Percentiles rank a stretch among this genome's conserved stretches.
phyloP scores from a whole-genome alignment of 2,797 vertebrate species.

The Sebastes jordani region DNA sequence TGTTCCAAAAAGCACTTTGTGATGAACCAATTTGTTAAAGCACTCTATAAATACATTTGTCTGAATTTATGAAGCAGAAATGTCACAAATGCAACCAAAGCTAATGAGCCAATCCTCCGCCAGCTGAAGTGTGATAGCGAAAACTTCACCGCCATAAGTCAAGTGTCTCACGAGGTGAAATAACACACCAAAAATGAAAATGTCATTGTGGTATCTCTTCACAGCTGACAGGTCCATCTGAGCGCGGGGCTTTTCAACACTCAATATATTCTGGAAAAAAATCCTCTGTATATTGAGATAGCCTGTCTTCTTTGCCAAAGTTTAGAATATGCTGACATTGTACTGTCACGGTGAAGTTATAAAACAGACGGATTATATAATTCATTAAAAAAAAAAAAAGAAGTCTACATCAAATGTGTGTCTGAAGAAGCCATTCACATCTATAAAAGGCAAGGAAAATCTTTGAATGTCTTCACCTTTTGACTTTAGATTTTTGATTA shows the following conservation, averaged over 20 bases:
- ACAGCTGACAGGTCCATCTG: constrained; percentile 60
- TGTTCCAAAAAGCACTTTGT: constrained; percentile 36
- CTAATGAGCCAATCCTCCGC: constrained; percentile 61
- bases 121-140: constrained; percentile 49
- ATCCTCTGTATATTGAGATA: constrained; percentile 20
- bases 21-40: constrained; percentile 44
- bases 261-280: constrained; percentile 34
- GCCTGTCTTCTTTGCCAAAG: constrained; percentile 38
- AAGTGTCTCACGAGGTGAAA: constrained; percentile 61
- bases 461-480: neutral
- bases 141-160: constrained; percentile 42
- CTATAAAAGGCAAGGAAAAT: neutral
- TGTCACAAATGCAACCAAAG: constrained; percentile 59
- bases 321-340: constrained; percentile 46
- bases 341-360: constrained; percentile 15
- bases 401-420: neutral
- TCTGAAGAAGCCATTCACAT: neutral
- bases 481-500: neutral
- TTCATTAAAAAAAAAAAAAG: neutral
- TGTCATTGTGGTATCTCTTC: constrained; percentile 59
- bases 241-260: constrained; percentile 31
- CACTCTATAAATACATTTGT: constrained; percentile 53
- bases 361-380: constrained; percentile 3
- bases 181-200: constrained; percentile 61
- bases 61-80: constrained; percentile 54